A percentile compares a stretch with the other conserved stretches of the same genome.
Conservation (phyloP, 1,140 invertebrate species). For the Calycopis cecrops region DNA sequence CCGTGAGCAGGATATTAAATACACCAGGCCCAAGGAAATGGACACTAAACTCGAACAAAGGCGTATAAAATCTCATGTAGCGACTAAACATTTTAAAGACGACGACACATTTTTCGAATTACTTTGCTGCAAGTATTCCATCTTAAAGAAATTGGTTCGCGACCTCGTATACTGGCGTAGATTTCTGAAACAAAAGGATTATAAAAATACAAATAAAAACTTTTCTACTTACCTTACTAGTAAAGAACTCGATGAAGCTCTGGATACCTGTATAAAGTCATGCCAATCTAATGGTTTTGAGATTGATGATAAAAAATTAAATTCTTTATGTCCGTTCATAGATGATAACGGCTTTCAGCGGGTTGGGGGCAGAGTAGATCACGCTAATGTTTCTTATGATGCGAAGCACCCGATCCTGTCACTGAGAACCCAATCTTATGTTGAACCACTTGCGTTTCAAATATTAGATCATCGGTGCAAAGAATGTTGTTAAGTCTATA, state of each 20-base stretch:
- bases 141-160: background rate
- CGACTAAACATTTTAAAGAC: background rate
- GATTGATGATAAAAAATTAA: too few relatives aligned
- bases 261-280: too few relatives aligned
- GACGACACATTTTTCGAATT: too few relatives aligned
- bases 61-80: background rate
- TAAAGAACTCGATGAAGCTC: background rate
- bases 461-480: slow-evolving; percentile 4
- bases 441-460: background rate
- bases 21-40: background rate
- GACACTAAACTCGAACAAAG: slow-evolving; percentile 1
- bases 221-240: background rate
- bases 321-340: background rate
- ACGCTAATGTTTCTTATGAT: too few relatives aligned
- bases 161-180: slow-evolving; percentile 1
- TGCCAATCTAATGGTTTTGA: too few relatives aligned
- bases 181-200: background rate
- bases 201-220: background rate
- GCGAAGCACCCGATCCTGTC: too few relatives aligned
- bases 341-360: background rate
- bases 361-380: background rate
- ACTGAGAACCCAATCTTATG: too few relatives aligned
- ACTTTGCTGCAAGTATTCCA: background rate
- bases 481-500: background rate
- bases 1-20: background rate